phyloP scores from a whole-genome alignment of 2,113 vertebrate genomes.

The Cranoglanis bouderius region DNA sequence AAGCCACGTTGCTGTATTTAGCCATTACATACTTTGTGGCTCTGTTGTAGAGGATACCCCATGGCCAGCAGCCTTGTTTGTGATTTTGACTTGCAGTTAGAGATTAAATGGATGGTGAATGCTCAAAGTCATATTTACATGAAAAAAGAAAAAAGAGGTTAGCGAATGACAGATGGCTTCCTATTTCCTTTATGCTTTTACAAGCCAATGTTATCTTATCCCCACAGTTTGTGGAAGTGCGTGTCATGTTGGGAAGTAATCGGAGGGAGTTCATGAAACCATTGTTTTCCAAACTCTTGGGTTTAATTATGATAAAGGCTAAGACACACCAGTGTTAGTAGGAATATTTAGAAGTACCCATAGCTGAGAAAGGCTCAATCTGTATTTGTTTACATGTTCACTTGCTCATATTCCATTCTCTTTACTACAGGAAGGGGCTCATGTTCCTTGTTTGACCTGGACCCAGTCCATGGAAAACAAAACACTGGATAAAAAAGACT shows the following conservation, averaged over 20 bases:
- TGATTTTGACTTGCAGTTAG: constrained; percentile 29
- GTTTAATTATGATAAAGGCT: constrained; percentile 30
- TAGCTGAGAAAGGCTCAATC: neutral
- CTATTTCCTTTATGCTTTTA: constrained; percentile 65
- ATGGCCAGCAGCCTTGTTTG: constrained; percentile 22
- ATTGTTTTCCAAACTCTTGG: constrained; percentile 61
- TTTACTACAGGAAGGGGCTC: constrained; percentile 36
- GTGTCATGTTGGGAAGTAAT: constrained; percentile 56
- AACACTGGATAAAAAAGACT: constrained; percentile 5
- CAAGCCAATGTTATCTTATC: constrained; percentile 65
- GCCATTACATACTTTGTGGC: constrained; percentile 9
- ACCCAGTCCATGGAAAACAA: constrained; percentile 31
- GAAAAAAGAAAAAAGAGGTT: constrained; percentile 58
- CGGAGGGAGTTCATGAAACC: constrained; percentile 57
- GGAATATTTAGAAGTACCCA: constrained; percentile 5
- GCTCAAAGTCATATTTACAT: constrained; percentile 54
- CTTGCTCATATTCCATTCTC: constrained; percentile 19
- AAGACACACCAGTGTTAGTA: neutral
- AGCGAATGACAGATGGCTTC: constrained; percentile 68
- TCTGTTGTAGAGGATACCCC: constrained; percentile 34
- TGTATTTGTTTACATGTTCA: constrained; percentile 21
- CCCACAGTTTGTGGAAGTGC: constrained; percentile 68
- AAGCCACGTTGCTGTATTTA: constrained; percentile 36
- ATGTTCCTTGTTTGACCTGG: constrained; percentile 34
- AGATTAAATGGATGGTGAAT: constrained; percentile 19